Evolutionary conservation across 2,797 vertebrate species (phyloP), one percentile per base, ranked within the genome.

Genomic region (Cottoperca gobio): DNA sequence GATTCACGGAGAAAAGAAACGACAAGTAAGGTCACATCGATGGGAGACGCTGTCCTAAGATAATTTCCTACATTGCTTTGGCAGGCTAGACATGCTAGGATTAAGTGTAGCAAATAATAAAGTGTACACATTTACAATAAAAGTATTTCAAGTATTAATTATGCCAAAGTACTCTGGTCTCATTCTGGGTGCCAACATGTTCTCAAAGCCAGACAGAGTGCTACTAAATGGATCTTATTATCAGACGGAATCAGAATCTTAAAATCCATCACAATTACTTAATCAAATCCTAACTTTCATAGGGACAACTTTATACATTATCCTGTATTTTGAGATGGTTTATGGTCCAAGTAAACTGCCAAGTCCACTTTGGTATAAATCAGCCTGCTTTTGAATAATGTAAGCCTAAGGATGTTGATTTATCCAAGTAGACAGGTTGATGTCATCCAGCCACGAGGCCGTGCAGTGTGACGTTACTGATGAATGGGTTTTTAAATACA

Each of bases 401-500:
- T 14, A 2, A 70, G 28, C 23, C 2, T 26, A 8, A 66, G 31
- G 21, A 46, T 42, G 35, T 40, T 59, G 12, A 53, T 71, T 70
- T 57, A 62, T 40, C 69, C 46, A 24, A 68, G 23, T 42, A 1
- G 48, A 74, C 60, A 78, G 28, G 26, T 42, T 79, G 67, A 67
- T 65, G 55, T 67, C 67, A 62, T 69, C 16, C 3, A 69, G 50
- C 17, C 6, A 62, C 12, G 58, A 66, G 21, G 12, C 16, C 6
- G 31, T 48, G 21, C 19, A 68, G 21, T 39, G 50, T 73, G n/a
- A 67, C 60, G 60, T 48, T 21, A 45, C 8, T 40, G 48, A 60
- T 65, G 12, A 65, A 76, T 73, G 3, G 19, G 31, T 69, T 59
- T 69, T 65, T 19, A 64, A 76, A 72, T 37, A n/a, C 17, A 67